Percentiles rank a stretch among this genome's conserved stretches.
Conservation (phyloP, 2,113 vertebrate species). For the Leptocoma aspasia region DNA sequence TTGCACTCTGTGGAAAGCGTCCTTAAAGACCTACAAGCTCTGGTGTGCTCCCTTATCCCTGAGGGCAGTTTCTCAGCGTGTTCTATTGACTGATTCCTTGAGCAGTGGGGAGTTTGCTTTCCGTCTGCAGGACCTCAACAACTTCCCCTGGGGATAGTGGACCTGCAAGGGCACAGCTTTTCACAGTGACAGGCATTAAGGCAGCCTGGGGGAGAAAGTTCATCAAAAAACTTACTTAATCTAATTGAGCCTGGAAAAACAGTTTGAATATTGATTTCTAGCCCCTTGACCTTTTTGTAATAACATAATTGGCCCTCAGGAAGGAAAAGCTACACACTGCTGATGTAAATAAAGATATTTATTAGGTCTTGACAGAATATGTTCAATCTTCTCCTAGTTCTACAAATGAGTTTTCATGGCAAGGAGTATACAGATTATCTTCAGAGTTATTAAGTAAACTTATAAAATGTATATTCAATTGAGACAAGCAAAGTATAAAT, state of each 20-base stretch:
- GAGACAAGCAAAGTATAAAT: not conserved
- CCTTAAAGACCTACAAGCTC: not conserved
- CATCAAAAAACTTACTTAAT: not conserved
- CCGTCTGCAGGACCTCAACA: not conserved
- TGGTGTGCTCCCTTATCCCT: not conserved
- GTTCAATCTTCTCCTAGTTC: not conserved
- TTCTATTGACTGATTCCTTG: not conserved
- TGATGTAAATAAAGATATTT: conserved; percentile 10
- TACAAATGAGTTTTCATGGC: not conserved
- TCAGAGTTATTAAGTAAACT: not conserved
- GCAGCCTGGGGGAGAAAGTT: not conserved
- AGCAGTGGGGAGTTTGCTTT: not conserved
- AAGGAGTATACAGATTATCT: not conserved
- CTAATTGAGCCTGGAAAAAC: not conserved
- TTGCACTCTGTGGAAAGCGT: not conserved
- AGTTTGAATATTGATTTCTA: conserved; percentile 14
- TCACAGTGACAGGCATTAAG: not conserved
- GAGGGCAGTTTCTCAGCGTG: not conserved
- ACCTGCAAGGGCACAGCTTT: not conserved
- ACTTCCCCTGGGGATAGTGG: not conserved
- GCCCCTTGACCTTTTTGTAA: not conserved
- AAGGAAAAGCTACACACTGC: not conserved
- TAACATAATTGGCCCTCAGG: not conserved
- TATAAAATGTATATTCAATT: not conserved
- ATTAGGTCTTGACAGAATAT: not conserved